Base-by-base conservation (phyloP, 2,113 vertebrate genomes). In the Petrocephalus microphthalmus region DNA sequence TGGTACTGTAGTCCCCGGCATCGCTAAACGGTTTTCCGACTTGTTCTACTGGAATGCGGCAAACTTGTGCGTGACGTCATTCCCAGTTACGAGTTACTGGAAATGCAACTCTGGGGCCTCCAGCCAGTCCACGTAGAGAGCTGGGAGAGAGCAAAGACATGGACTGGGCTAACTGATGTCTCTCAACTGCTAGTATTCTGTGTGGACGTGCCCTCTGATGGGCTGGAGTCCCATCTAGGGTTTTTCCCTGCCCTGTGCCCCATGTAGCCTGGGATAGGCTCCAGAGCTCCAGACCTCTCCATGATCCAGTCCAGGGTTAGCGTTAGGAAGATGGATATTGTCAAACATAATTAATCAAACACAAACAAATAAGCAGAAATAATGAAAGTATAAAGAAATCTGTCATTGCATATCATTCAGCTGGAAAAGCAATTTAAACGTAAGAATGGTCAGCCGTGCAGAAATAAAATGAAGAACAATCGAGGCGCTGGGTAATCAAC, bases 311-410 rank as follows among this genome's bases (percentile, higher is more conserved):
- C n/a, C 60, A 64, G 60, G n/a, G 45, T 52, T n/a, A 33, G 53
- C 22, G 15, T 52, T 29, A 64, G 51, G 91, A 81, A 81, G 74
- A 81, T 45, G 74, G 33, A 45, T 81, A 81, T 7, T 81, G 74
- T 81, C 74, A 81, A 45, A 45, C 13, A 81, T 81, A 19, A 33
- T 29, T 29, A 64, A 64, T 25, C 25, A 64, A 25, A 64, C 60
- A 25, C n/a, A 64, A 67, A 67, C n/a, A 67, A 67, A 67, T 29
- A 67, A 67, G 3, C 25, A 67, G 60, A 29, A 67, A 67, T 67
- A 29, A 67, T 67, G 10, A 67, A 8, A 25, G n/a, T 25, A 60
- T 29, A 67, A 67, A 13, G 11, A 67, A 29, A n/a, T 29, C 60
- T 67, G 25, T 67, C 60, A 67, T 67, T n/a, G 17, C 29, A 42